Evolutionary conservation across 1,140 invertebrate species (phyloP).

Genomic region (Megalopta genalis): DNA sequence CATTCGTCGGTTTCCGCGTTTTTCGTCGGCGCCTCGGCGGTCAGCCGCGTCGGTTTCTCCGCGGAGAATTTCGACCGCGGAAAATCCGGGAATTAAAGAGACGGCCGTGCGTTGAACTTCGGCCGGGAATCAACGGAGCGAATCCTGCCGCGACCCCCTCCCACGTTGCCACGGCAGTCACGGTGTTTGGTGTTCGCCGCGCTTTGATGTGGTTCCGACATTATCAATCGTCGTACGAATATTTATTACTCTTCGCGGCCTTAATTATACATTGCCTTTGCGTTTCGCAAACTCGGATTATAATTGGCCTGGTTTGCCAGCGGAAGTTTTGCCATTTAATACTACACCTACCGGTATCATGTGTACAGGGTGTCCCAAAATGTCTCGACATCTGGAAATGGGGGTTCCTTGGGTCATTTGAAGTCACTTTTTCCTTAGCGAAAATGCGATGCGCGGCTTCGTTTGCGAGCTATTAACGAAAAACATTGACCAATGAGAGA

Average conservation of each 20-base stretch:
- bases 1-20: neutral
- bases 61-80: too few relatives aligned
- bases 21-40: neutral
- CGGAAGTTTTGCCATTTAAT: neutral
- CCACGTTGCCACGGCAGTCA: too few relatives aligned
- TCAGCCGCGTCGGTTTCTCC: too few relatives aligned
- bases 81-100: constrained; percentile 15
- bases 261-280: neutral
- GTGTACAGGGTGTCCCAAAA: too few relatives aligned
- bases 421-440: too few relatives aligned
- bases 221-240: neutral
- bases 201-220: neutral
- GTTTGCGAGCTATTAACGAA: too few relatives aligned
- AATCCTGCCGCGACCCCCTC: neutral
- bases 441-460: too few relatives aligned
- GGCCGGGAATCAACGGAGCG: neutral
- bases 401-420: too few relatives aligned
- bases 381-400: too few relatives aligned
- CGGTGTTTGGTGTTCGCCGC: neutral
- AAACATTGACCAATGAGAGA: too few relatives aligned
- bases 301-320: neutral
- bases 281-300: neutral
- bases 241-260: constrained; percentile 5
- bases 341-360: too few relatives aligned
- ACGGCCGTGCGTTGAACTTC: neutral